Base-by-base conservation (phyloP, 2,888 invertebrate species). In the Apeira syringaria region DNA sequence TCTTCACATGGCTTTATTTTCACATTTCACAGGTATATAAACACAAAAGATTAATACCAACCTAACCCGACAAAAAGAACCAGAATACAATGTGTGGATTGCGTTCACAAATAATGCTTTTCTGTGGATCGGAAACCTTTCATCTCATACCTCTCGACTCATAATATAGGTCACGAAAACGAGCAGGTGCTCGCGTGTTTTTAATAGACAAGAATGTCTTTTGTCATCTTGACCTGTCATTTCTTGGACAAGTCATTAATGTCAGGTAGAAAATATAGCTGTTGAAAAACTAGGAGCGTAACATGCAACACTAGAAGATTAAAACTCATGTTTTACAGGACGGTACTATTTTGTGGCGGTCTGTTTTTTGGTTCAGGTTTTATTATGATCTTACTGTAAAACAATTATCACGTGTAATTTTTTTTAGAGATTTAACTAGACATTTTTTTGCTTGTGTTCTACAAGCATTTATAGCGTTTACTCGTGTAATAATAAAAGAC, bases 171-270 rank as follows among this genome's bases (percentile, higher is more conserved):
- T 69, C 73, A 72, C 66, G 63, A 49, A 64, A 61, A 54, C 45
- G 40, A 52, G 47, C 65, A 71, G 69, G 71, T 69, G 70, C 66
- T 63, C 51, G 58, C 51, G 56, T 50, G 67, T 72, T 78, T 71
- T 68, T 70, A 73, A 69, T 71, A 77, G 69, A 68, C 56, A 56
- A 45, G 48, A 56, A 66, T 68, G 68, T 62, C 64, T 67, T 64
- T 69, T 72, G 73, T 71, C 56, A 47, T 56, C 54, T 50, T 52
- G 49, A 49, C 56, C 55, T 53, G 50, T 40, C 59, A 42, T 38
- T 54, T 53, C 53, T 53, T 43, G 53, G 36, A 24, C 31, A 50
- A 40, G 32, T 29, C 10, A 36, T 11, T 40, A 47, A 55, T 50
- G 56, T 62, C 42, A 31, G 41, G 38, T 32, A 35, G 3, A 38